Evolutionary conservation across 2,888 invertebrate species (phyloP).

Genomic region (Scotopteryx bipunctaria): DNA sequence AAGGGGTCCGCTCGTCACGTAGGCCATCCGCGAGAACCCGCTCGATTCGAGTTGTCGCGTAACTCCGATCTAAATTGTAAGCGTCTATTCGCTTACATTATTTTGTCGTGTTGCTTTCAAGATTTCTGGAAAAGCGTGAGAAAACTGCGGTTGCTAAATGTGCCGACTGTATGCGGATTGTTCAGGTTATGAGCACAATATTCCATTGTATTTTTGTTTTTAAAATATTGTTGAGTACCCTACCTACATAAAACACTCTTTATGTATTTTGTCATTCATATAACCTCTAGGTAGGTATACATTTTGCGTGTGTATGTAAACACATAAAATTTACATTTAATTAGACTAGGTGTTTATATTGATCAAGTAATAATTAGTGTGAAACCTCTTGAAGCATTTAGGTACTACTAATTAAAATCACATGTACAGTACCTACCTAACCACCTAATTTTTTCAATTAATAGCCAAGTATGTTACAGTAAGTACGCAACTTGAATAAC

Average conservation of each 20-base stretch:
- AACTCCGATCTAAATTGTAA: constrained; percentile 22
- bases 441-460: no score
- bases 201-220: constrained; percentile 8
- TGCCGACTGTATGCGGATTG: no score
- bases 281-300: constrained; percentile 25
- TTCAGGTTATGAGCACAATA: no score
- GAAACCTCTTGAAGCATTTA: no score
- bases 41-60: constrained; percentile 48
- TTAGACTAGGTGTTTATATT: constrained; percentile 25
- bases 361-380: not conserved
- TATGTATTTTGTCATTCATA: constrained; percentile 20
- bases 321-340: constrained; percentile 1
- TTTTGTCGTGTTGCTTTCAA: constrained; percentile 46
- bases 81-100: constrained; percentile 30
- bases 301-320: constrained; percentile 1
- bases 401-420: no score
- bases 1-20: constrained; percentile 77
- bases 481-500: no score
- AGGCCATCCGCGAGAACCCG: constrained; percentile 70
- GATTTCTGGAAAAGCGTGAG: constrained; percentile 56
- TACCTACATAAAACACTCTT: not conserved
- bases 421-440: no score
- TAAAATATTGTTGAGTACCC: not conserved
- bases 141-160: constrained; percentile 35
- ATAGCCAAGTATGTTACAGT: no score